Evolutionary conservation across 2,888 invertebrate species (phyloP).

Genomic region (Psococerastis gibbosa): DNA sequence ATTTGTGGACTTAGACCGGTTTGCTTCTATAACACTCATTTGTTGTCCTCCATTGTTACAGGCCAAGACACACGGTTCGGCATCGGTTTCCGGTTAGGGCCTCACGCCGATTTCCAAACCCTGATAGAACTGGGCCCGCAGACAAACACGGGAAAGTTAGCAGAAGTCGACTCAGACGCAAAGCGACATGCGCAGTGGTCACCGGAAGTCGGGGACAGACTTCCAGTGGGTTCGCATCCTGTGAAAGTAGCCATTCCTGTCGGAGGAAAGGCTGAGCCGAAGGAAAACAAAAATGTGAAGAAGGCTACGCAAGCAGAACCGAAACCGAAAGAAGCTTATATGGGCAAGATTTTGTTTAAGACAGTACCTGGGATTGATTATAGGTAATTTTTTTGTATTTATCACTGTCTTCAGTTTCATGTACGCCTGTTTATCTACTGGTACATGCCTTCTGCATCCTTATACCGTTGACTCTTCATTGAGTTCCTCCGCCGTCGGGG

Average conservation of each 20-base stretch:
- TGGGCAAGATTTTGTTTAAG: slow-evolving; percentile 1
- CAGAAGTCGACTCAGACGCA: background rate
- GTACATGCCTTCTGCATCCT: too few relatives aligned
- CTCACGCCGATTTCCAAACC: slow-evolving; percentile 14
- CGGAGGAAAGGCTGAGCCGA: background rate
- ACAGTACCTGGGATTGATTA: slow-evolving; percentile 8
- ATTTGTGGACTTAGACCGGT: too few relatives aligned
- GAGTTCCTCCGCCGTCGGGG: too few relatives aligned
- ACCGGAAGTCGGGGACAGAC: background rate
- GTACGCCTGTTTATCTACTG: too few relatives aligned
- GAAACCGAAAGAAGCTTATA: background rate
- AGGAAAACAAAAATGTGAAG: background rate
- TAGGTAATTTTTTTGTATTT: background rate
- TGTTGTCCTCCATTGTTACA: too few relatives aligned
- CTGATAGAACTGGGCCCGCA: slow-evolving; percentile 14
- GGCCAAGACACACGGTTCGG: slow-evolving; percentile 13
- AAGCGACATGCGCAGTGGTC: background rate
- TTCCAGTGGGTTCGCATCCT: background rate
- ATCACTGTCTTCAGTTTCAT: too few relatives aligned
- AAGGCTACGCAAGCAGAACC: background rate
- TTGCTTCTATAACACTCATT: too few relatives aligned
- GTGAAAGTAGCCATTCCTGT: background rate
- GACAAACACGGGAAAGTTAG: slow-evolving; percentile 11
- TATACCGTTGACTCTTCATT: too few relatives aligned
- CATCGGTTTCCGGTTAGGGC: slow-evolving; percentile 13